Evolutionary conservation across 2,113 vertebrate species (phyloP).

Genomic region (Podarcis muralis): DNA sequence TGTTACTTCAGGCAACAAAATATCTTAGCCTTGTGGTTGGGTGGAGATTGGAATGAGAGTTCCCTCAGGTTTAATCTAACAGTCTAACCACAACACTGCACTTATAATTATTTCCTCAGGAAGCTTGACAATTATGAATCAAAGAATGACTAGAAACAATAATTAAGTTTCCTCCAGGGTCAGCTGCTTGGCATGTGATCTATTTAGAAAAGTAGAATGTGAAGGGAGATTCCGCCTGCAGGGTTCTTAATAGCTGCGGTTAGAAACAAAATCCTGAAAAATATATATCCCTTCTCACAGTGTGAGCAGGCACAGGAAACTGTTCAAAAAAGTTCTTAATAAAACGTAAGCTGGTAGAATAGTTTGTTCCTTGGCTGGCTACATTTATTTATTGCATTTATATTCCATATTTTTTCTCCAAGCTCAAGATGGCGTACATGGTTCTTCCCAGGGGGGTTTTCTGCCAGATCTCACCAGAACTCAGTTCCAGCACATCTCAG

Average conservation of each 20-base stretch:
- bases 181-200: conserved; percentile 51
- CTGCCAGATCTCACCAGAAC: neutral
- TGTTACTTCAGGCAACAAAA: too few relatives aligned
- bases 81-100: neutral
- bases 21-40: too few relatives aligned
- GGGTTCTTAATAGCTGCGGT: neutral
- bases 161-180: conserved; percentile 26
- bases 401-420: too few relatives aligned
- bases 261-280: neutral
- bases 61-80: neutral
- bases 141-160: neutral
- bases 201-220: neutral
- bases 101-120: conserved; percentile 13
- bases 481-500: too few relatives aligned
- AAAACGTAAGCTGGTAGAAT: neutral
- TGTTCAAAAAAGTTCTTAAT: neutral
- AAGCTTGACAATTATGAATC: neutral
- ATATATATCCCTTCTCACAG: neutral
- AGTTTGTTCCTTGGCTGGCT: neutral
- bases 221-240: conserved; percentile 11
- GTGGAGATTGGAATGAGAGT: neutral
- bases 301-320: neutral
- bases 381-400: neutral
- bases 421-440: too few relatives aligned
- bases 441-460: too few relatives aligned